Evolutionary conservation across 1,140 invertebrate species (phyloP), one percentile per base, ranked within the genome.

Genomic region (Ridgeia piscesae): DNA sequence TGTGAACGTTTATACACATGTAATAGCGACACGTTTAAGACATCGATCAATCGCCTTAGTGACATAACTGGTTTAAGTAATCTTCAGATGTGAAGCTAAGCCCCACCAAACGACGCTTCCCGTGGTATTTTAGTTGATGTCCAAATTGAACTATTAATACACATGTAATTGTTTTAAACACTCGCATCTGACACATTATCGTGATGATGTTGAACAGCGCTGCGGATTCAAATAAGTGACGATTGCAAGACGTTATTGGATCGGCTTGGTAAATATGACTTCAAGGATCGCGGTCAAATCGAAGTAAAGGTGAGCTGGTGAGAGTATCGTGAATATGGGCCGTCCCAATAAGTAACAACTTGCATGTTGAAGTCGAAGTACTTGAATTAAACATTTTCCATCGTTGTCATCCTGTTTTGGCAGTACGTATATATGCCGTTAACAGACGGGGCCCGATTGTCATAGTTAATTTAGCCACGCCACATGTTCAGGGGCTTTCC

Each of bases 191-290:
- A 77, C 6, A 77, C 11, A 9, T 77, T 4, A 42, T 6, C 42
- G 58, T 77, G 58, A 27, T 0, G 11, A 8, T 77, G 58, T 77
- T 77, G 58, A 77, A 77, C 58, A 77, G 58, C 58, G 58, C 58
- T 77, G 58, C 58, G 58, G 58, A 77, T 77, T 77, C 58, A 77
- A 77, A 77, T 77, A 77, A 77, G 58, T 77, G 58, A 77, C 58
- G 58, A 77, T 77, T 77, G 58, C 27, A 77, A 77, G 58, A 77
- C 58, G 6, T 77, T 77, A 21, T 77, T 77, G 58, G 58, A 77
- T 31, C 58, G 58, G 0, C 58, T 77, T 8, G 58, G 58, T 77
- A 77, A 77, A 77, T 77, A 77, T 77, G 58, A 77, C 58, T 77
- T 77, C 58, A 77, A 77, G 17, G 58, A 77, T 77, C 58, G 58